Evolutionary conservation across 2,797 vertebrate species (phyloP).

Genomic region (Parauchenoglanis ngamensis): DNA sequence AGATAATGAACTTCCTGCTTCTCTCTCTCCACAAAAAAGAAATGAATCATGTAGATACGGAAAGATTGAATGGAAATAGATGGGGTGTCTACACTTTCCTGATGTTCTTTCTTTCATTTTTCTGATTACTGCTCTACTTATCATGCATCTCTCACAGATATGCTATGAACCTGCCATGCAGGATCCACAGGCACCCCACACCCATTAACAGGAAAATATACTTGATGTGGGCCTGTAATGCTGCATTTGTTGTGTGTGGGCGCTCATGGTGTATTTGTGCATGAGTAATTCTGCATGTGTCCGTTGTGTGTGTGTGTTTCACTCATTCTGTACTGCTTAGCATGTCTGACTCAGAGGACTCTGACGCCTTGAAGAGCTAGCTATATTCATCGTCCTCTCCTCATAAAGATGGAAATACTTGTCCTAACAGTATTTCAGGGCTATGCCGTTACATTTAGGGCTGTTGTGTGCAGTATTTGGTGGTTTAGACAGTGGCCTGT

Average conservation of each 20-base stretch:
- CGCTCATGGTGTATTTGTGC: slow-evolving; percentile 15
- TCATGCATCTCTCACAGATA: not conserved
- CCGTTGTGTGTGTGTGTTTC: slow-evolving; percentile 24
- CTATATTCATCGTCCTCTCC: slow-evolving; percentile 37
- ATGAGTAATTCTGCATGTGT: slow-evolving; percentile 31
- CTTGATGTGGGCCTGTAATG: not conserved
- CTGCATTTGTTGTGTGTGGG: slow-evolving; percentile 7
- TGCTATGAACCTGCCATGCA: not conserved
- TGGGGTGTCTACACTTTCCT: not conserved
- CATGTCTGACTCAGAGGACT: slow-evolving; percentile 45
- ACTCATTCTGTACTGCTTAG: slow-evolving; percentile 1
- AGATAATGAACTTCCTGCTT: not conserved
- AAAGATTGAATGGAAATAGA: not conserved
- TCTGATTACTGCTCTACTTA: not conserved
- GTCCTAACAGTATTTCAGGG: not conserved
- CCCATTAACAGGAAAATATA: not conserved
- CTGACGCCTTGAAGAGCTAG: slow-evolving; percentile 24
- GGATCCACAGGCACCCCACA: not conserved
- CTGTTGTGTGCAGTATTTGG: not conserved
- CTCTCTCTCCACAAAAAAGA: not conserved
- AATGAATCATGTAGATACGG: not conserved
- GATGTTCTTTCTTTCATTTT: not conserved
- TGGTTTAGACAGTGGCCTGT: not conserved
- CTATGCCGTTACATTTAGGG: not conserved
- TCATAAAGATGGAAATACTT: slow-evolving; percentile 7